Percentiles rank a stretch among this genome's conserved stretches.
Conservation (phyloP, 1,140 invertebrate species). For the Lasioglossum albipes region DNA sequence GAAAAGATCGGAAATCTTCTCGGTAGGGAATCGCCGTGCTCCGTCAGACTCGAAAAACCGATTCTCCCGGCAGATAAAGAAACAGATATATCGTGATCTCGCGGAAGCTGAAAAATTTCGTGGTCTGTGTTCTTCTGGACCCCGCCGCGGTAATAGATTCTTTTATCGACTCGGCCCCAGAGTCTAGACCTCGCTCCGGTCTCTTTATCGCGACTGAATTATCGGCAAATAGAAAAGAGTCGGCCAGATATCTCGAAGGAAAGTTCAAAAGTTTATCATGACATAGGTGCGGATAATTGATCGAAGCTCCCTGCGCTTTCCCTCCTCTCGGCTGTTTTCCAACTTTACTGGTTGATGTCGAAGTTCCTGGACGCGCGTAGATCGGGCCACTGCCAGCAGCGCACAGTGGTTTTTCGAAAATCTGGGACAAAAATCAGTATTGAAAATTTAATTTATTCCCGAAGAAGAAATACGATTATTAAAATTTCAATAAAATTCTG, state of each 20-base stretch:
- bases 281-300: conserved; percentile 61
- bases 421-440: too few species aligned
- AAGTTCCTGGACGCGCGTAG: conserved; percentile 1
- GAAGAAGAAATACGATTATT: too few species aligned
- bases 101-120: conserved; percentile 55
- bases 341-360: conserved; percentile 16
- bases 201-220: conserved; percentile 67
- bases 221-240: conserved; percentile 68
- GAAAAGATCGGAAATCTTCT: conserved; percentile 43
- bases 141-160: conserved; percentile 68
- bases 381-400: not conserved
- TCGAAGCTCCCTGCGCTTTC: conserved; percentile 12
- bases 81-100: conserved; percentile 57
- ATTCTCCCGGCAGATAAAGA: conserved; percentile 52
- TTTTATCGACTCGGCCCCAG: conserved; percentile 63
- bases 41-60: conserved; percentile 16
- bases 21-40: not conserved
- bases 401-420: too few species aligned
- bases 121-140: conserved; percentile 19
- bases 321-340: conserved; percentile 19
- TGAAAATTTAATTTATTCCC: too few species aligned
- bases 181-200: conserved; percentile 47
- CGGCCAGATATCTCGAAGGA: conserved; percentile 33
- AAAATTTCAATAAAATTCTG: too few species aligned
- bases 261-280: conserved; percentile 57